Conservation (phyloP, 2,797 vertebrate species). For the Sebastes minor region DNA sequence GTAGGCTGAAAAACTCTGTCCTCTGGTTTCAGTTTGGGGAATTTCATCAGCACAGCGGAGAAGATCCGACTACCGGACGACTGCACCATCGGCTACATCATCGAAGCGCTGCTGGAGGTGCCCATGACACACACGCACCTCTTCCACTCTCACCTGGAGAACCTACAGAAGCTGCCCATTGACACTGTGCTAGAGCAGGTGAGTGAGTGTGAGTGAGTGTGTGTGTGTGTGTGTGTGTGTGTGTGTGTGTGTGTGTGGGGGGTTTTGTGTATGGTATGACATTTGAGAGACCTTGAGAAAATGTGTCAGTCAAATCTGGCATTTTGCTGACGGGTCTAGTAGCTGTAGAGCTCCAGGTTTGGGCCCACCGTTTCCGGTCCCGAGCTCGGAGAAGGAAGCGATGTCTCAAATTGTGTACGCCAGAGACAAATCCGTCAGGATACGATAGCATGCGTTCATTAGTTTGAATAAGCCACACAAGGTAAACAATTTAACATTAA, state of each 20-base stretch:
- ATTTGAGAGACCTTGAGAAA: background rate
- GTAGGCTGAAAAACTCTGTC: background rate
- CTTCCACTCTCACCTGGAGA: constrained; percentile 98
- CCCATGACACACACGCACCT: constrained; percentile 86
- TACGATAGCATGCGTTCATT: too few species aligned
- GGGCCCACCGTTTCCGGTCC: accelerated
- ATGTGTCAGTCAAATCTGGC: background rate
- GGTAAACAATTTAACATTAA: too few species aligned
- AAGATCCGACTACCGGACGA: constrained; percentile 95
- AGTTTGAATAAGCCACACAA: too few species aligned
- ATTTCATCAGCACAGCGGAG: constrained; percentile 97
- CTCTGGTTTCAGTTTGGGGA: constrained; percentile 86
- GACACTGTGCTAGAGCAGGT: constrained; percentile 88
- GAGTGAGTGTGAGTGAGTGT: background rate
- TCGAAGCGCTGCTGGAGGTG: constrained; percentile 93
- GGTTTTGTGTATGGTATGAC: background rate
- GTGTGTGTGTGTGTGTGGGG: background rate
- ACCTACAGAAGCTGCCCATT: constrained; percentile 86
- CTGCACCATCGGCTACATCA: constrained; percentile 97
- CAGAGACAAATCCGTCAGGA: too few species aligned
- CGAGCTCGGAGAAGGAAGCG: too few species aligned
- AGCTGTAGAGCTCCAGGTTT: background rate
- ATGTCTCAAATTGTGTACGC: too few species aligned
- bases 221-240: background rate
- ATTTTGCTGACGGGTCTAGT: background rate